Base-by-base conservation (phyloP, 2,888 invertebrate genomes). In the Bugula neritina region DNA sequence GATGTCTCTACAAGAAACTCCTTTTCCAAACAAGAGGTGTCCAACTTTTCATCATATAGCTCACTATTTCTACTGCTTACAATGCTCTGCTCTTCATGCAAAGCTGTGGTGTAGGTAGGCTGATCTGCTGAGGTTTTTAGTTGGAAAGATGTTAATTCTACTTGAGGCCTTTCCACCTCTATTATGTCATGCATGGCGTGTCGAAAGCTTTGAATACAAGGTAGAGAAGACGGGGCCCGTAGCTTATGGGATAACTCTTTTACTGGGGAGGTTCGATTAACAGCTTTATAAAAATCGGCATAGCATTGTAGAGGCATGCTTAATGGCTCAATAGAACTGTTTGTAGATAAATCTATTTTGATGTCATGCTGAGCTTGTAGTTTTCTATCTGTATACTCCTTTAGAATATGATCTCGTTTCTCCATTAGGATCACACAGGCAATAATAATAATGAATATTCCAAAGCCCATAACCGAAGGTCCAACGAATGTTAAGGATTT, bases 361-460 rank as follows among this genome's bases (percentile, higher is more conserved):
- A 63, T 13, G 10, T 63, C 31, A 5, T 63, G 63, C n/a, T 63
- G 63, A 31, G 21, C 31, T 29, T n/a, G 21, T 63, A 63, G 21
- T 3, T 13, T 27, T 31, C 34, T 63, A 10, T 34, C 34, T 3
- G 31, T 31, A n/a, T 63, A 63, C n/a, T 63, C 31, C 34, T 63
- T 63, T n/a, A 63, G 27, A 10, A 63, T 63, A 25, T 63, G 21
- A 17, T 70, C 70, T 43, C 70, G 21, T 29, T 29, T 23, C 10
- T 70, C 70, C 10, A 70, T n/a, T 3, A 70, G 17, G 10, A 70
- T 13, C n/a, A 70, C 70, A 29, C 70, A 70, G 3, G 70, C 43
- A 35, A 70, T 54, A 5, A 70, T 54, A 25, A 70, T 70, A 5
- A 70, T 70, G 31, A 70, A 70, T 54, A 54, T 54, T 3, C 70